Conservation (phyloP, 2,113 vertebrate genomes). For the Gasterosteus nipponicus region DNA sequence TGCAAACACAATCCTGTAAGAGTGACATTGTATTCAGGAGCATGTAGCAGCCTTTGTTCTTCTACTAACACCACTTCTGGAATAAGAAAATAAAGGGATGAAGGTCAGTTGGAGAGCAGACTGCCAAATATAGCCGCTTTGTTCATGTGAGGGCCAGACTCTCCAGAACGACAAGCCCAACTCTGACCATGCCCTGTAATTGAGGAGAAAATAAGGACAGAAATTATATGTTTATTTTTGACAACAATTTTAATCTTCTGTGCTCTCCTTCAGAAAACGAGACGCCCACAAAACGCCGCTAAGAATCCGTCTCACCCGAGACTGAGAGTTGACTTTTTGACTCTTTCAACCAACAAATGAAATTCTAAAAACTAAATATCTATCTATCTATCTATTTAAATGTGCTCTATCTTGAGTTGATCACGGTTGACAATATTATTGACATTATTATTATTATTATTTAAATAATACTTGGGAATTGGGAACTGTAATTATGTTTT, state of each 20-base stretch:
- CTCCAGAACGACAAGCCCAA: constrained; percentile 83
- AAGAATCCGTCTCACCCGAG: constrained; percentile 73
- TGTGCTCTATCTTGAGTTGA: background rate
- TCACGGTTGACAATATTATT: too few relatives aligned
- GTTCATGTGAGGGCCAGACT: constrained; percentile 86
- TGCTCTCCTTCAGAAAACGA: constrained; percentile 82
- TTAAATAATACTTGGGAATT: background rate
- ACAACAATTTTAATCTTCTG: constrained; percentile 89
- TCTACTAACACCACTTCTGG: constrained; percentile 64
- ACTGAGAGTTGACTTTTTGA: constrained; percentile 56
- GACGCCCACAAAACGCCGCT: constrained; percentile 81
- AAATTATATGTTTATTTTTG: constrained; percentile 91
- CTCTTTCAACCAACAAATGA: constrained; percentile 58
- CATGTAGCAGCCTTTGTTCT: constrained; percentile 67
- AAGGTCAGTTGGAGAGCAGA: constrained; percentile 85
- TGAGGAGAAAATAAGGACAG: constrained; percentile 87
- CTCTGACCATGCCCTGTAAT: constrained; percentile 87
- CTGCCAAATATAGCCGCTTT: constrained; percentile 85
- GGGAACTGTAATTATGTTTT: background rate
- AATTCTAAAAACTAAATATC: constrained; percentile 17
- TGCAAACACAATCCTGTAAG: constrained; percentile 22
- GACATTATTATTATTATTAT: background rate
- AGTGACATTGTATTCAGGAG: constrained; percentile 48
- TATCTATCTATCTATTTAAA: background rate
- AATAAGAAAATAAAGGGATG: constrained; percentile 77